These are phyloP conservation scores for Steinernema khuongi DNA, from an alignment of 1,140 invertebrate genomes.

Conservation along the genomic window DNA sequence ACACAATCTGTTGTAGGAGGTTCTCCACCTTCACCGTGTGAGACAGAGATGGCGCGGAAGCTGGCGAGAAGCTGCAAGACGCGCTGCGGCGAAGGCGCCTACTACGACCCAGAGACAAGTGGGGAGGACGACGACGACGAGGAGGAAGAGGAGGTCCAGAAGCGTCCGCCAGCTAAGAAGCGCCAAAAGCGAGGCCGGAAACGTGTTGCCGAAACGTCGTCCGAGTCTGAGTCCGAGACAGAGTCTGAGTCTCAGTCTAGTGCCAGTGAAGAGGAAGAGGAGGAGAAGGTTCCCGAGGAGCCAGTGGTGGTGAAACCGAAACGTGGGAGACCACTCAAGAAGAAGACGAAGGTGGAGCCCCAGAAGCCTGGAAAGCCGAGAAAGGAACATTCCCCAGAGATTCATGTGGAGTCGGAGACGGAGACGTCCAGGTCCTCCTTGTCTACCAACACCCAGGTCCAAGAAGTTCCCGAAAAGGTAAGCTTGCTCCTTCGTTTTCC, in stretches of 20 bases:
- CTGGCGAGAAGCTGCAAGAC: constrained; percentile 14
- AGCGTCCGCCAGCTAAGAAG: neutral
- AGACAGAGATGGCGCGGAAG: constrained; percentile 6
- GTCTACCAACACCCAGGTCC: neutral
- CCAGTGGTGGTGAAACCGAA: neutral
- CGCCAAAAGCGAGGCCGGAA: neutral
- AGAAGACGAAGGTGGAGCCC: neutral
- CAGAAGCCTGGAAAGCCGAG: neutral
- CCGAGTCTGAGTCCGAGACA: too few species aligned
- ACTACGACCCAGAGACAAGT: neutral
- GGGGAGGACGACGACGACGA: neutral
- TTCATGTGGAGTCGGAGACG: neutral
- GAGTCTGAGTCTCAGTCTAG: neutral
- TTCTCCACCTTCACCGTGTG: neutral
- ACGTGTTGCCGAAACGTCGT: too few species aligned
- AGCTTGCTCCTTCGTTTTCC: neutral
- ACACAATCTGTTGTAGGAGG: too few species aligned
- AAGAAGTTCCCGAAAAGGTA: neutral
- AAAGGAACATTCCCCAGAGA: neutral
- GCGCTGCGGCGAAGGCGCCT: constrained; percentile 9
- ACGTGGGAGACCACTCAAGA: neutral
- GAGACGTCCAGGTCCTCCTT: neutral
- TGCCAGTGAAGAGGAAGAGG: neutral
- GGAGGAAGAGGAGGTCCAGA: neutral
- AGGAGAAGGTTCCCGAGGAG: neutral